Base-by-base conservation (phyloP, 2,113 vertebrate species). In the Oreotragus oreotragus region DNA sequence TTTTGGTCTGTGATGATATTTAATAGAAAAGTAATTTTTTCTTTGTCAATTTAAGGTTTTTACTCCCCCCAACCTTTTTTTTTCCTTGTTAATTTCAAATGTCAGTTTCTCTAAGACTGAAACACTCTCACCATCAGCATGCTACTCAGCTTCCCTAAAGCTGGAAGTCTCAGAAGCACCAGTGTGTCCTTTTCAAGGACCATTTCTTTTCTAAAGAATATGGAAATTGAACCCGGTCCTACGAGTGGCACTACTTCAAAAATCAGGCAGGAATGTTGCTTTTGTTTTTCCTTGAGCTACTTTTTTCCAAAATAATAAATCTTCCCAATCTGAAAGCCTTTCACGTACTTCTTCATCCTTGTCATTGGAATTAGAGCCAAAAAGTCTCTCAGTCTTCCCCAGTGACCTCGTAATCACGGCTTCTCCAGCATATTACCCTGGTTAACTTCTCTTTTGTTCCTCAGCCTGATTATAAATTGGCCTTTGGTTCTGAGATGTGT, bases 271-370 rank as follows among this genome's bases (percentile, higher is more conserved):
- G 83, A 97, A 95, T 95, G 92, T 96, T 81, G 66, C 80, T 57
- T 96, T 98, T 96, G 92, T 95, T 94, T 98, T 96, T 88, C 66
- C 81, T 95, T 97, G 96, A 97, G 90, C 88, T 86, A 2, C 87
- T 76, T 96, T 84, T 83, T 64, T 12, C 91, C 80, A 90, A 86
- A 97, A 96, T 64, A 97, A 93, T 96, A 97, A 96, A 96, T 95
- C 88, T 96, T 62, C 62, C 64, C 76, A 51, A n/a, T 97, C 94
- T 83, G 92, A 96, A 98, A 94, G 76, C 94, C 49, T 88, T 96
- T 96, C 95, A 94, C 23, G 11, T 93, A 30, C 43, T 96, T 21
- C 1, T 95, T 97, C 92, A 85, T 95, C 93, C 76, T 84, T 33
- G 88, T 92, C 92, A 23, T 51, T 88, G 94, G 95, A 96, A 92